These are phyloP conservation scores for Pollenia amentaria DNA, from an alignment of 2,888 invertebrate species.

Conservation along the genomic window DNA sequence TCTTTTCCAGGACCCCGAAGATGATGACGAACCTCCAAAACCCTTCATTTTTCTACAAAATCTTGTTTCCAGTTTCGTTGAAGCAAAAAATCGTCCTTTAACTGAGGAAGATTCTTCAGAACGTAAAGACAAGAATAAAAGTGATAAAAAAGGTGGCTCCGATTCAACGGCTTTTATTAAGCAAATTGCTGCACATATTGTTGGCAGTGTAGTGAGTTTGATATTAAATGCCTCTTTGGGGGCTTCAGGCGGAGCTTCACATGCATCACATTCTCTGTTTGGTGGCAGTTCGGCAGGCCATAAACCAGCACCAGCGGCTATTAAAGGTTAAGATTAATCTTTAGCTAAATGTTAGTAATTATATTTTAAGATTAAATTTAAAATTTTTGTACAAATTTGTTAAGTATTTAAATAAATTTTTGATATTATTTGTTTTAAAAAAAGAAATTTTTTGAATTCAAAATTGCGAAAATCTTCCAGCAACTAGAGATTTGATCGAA, in stretches of 20 bases:
- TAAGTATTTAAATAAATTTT: too few species aligned
- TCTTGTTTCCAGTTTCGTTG: slow-evolving; percentile 80
- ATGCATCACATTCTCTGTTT: slow-evolving; percentile 79
- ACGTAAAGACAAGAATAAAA: slow-evolving; percentile 66
- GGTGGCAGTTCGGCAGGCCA: slow-evolving; percentile 73
- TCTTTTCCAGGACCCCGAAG: slow-evolving; percentile 82
- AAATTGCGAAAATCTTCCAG: too few species aligned
- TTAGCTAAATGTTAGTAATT: not conserved
- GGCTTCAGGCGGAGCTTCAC: slow-evolving; percentile 82
- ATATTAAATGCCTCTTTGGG: slow-evolving; percentile 82
- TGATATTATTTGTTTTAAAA: too few species aligned
- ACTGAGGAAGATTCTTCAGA: slow-evolving; percentile 77
- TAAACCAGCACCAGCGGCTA: slow-evolving; percentile 52
- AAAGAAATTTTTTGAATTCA: too few species aligned
- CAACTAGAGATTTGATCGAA: too few species aligned
- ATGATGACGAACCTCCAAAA: slow-evolving; percentile 82
- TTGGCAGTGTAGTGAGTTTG: slow-evolving; percentile 81
- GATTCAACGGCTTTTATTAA: slow-evolving; percentile 83
- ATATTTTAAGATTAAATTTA: slow-evolving; percentile 36
- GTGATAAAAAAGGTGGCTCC: slow-evolving; percentile 75
- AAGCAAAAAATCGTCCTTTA: slow-evolving; percentile 80
- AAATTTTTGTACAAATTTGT: not conserved
- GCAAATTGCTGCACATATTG: slow-evolving; percentile 82
- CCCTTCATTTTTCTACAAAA: slow-evolving; percentile 82
- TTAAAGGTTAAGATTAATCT: slow-evolving; percentile 27